A percentile compares a stretch with the other conserved stretches of the same genome.
Conservation (phyloP, 2,888 invertebrate genomes). For the Elmis aenea region DNA sequence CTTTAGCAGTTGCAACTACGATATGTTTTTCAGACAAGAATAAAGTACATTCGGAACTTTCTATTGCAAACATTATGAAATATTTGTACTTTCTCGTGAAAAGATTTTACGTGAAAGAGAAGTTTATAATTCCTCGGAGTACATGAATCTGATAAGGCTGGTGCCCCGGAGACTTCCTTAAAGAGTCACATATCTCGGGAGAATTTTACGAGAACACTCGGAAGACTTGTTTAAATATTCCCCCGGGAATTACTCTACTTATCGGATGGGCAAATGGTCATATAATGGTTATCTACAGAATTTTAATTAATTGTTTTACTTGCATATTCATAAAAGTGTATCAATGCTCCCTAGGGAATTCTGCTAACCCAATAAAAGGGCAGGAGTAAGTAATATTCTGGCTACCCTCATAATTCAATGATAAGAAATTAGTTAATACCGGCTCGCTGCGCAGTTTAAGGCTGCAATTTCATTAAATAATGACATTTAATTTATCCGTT, state of each 20-base stretch:
- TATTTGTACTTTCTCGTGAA: too few relatives aligned
- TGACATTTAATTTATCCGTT: too few relatives aligned
- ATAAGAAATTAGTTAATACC: conserved; percentile 29
- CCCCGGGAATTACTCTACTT: conserved; percentile 43
- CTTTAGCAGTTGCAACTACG: too few relatives aligned
- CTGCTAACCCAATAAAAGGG: conserved; percentile 23
- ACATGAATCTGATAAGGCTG: conserved; percentile 30
- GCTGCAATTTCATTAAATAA: too few relatives aligned
- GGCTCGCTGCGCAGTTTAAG: too few relatives aligned
- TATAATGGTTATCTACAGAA: conserved; percentile 29
- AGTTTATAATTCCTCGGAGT: conserved; percentile 40
- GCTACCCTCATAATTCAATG: conserved; percentile 29
- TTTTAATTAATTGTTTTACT: conserved; percentile 38
- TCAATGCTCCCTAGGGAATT: conserved; percentile 38
- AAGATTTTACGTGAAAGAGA: too few relatives aligned
- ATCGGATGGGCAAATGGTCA: conserved; percentile 34
- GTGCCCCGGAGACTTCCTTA: conserved; percentile 34
- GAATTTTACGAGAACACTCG: conserved; percentile 38
- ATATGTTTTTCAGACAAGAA: too few relatives aligned
- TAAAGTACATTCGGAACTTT: too few relatives aligned
- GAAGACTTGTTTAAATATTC: conserved; percentile 44
- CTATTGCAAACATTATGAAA: too few relatives aligned
- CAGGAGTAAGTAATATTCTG: conserved; percentile 20
- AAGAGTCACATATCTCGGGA: conserved; percentile 36
- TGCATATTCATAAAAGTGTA: conserved; percentile 42